Conservation (phyloP, 2,113 vertebrate species). For the Phoenicopterus ruber region DNA sequence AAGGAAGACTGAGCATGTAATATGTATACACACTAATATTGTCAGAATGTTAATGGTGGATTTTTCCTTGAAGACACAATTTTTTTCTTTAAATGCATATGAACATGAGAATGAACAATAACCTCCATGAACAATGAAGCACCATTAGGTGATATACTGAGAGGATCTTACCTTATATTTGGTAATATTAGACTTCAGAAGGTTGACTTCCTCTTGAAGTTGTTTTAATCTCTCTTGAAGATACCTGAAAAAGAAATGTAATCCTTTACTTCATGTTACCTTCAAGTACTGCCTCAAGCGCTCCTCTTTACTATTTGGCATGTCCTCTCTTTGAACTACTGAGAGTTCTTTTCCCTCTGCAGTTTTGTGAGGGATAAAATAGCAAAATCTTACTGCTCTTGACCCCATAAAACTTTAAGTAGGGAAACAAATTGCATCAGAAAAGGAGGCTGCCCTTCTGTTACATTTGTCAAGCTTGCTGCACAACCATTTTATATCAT, state of each 20-base stretch:
- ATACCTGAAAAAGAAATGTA: constrained; percentile 79
- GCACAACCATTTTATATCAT: neutral
- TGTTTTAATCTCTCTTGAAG: constrained; percentile 93
- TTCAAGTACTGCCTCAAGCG: neutral
- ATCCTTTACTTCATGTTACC: neutral
- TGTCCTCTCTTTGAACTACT: constrained; percentile 26
- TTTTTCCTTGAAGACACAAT: neutral
- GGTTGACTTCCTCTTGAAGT: constrained; percentile 89
- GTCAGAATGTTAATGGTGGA: neutral
- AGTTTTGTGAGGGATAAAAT: constrained; percentile 18
- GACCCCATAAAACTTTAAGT: constrained; percentile 38
- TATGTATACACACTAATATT: neutral
- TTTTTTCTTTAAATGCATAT: neutral
- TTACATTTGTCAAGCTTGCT: neutral
- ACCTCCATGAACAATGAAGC: neutral
- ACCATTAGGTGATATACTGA: neutral
- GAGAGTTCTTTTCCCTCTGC: neutral
- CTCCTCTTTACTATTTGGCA: constrained; percentile 1
- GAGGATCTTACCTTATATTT: constrained; percentile 88
- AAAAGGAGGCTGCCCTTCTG: constrained; percentile 12
- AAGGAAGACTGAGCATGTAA: neutral
- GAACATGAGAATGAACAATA: neutral
- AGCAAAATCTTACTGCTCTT: constrained; percentile 39
- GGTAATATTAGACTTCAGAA: constrained; percentile 88
- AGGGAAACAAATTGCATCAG: constrained; percentile 39